A percentile compares a stretch with the other conserved stretches of the same genome.
Evolutionary conservation across 1,140 invertebrate species (phyloP).

Genomic region (Zaprionus africanus): DNA sequence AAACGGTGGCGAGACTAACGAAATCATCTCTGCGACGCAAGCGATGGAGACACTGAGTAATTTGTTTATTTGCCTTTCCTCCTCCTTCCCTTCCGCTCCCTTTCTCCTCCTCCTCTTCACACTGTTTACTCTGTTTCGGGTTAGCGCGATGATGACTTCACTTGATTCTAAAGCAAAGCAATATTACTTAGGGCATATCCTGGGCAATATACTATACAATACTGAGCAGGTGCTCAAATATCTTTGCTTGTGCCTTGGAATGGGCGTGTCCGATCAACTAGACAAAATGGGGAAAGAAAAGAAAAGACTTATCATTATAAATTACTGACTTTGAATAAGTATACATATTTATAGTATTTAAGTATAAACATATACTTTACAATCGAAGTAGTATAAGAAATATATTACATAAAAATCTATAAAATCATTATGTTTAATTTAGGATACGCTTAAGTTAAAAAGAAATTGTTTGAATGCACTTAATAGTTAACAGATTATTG

Average conservation of each 20-base stretch:
- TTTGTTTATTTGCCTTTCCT: background rate
- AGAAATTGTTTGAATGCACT: no score
- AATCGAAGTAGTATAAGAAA: no score
- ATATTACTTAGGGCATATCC: conserved; percentile 5
- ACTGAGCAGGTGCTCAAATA: background rate
- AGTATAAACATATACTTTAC: no score
- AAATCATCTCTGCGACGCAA: conserved; percentile 3
- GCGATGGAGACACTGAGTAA: background rate
- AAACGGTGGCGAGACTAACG: conserved; percentile 2
- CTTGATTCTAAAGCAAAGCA: conserved; percentile 5
- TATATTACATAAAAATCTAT: no score
- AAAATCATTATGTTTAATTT: no score
- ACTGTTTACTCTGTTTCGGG: background rate
- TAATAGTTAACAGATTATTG: no score
- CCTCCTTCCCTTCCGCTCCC: background rate
- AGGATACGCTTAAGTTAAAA: no score
- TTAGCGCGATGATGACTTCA: background rate
- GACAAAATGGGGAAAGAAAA: no score
- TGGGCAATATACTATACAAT: background rate
- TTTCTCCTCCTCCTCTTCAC: background rate
- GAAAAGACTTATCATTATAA: no score
- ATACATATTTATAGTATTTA: no score
- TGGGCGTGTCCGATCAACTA: background rate
- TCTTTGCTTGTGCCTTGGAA: background rate
- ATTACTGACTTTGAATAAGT: no score